Conservation (phyloP, 2,113 vertebrate genomes). For the Oncorhynchus gorbuscha region DNA sequence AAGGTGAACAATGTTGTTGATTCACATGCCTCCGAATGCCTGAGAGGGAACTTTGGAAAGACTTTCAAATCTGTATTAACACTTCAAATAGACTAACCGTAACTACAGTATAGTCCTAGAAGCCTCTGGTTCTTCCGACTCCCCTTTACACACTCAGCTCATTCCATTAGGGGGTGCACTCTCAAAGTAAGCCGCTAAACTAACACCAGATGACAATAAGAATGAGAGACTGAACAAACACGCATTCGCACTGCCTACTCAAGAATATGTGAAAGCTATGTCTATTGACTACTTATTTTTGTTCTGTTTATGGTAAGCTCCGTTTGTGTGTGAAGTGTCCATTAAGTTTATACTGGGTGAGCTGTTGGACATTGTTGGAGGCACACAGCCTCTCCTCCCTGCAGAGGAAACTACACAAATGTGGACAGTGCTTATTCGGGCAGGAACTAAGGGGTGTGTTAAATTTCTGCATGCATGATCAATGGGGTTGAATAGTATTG, state of each 20-base stretch:
- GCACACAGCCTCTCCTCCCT: conserved; percentile 17
- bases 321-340: background rate
- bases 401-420: conserved; percentile 59
- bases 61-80: background rate
- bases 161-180: background rate
- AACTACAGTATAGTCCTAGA: background rate
- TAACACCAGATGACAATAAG: background rate
- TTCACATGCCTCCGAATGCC: background rate
- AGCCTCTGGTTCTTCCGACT: background rate
- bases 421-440: conserved; percentile 66
- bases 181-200: background rate
- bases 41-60: background rate
- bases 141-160: background rate
- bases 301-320: background rate
- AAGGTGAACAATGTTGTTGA: background rate
- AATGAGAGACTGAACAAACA: background rate
- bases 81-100: background rate
- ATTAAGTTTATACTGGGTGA: background rate
- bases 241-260: background rate
- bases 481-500: conserved; percentile 70
- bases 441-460: conserved; percentile 73
- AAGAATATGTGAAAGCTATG: background rate
- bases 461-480: conserved; percentile 80
- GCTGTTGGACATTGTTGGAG: background rate
- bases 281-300: background rate